Evolutionary conservation across 1,140 invertebrate genomes (phyloP), one percentile per base, ranked within the genome.

Genomic region (Lepidurus packardi): DNA sequence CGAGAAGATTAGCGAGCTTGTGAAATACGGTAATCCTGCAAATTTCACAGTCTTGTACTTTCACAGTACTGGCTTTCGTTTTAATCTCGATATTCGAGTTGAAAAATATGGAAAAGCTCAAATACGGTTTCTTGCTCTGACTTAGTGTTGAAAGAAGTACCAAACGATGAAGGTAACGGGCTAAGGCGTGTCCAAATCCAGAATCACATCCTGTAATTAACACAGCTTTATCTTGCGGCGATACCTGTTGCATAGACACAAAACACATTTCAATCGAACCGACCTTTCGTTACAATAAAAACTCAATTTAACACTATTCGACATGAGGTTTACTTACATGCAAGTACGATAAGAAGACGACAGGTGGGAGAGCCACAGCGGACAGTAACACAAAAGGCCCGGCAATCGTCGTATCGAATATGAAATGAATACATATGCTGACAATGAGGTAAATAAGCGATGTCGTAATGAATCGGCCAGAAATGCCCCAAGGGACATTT

Each of bases 171-270:
- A 94, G 85, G 80, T 90, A 88, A 81, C 91, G 89, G 9, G 91
- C 92, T 81, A 93, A 85, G 79, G 90, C 89, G 85, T 90, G 91
- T 78, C 92, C 92, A 77, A 94, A 87, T 43, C 90, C 90, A 42
- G 91, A 90, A 85, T 94, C 93, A 85, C 93, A 94, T 76, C 92
- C 93, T n/a, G 93, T 94, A 78, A 95, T 89, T 34, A 95, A 85
- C 6, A 95, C 90, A 8, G 91, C 91, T 85, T 94, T 94, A 74
- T 92, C 92, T 34, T 90, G 89, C 24, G 91, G 88, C 10, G 89
- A 90, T 78, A 94, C 91, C 92, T 94, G 80, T 43, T 78, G n/a
- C 76, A 77, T 45, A 47, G 73, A 77, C 43, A 43, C 45, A 76
- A 43, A 65, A 16, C 53, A 34, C 34, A 0, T 16, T 47, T 65